Base-by-base conservation (phyloP, 2,888 invertebrate genomes). In the Drosophila mimetica region DNA sequence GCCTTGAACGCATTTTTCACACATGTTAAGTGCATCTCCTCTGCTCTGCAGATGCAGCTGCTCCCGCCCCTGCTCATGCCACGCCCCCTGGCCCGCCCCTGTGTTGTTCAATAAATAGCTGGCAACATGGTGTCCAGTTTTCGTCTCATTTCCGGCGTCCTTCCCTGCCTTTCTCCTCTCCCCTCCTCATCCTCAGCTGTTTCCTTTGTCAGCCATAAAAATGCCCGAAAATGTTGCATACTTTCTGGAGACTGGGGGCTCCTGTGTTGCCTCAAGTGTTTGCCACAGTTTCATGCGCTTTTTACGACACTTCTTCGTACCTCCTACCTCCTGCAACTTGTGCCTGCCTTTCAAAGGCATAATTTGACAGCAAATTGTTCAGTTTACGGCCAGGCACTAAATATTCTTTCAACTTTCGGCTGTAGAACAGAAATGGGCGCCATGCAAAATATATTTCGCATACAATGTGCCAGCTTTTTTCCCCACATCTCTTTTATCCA, bases 341-440 rank as follows among this genome's bases (percentile, higher is more conserved):
- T 28, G 55, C 50, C 64, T 65, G n/a, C n/a, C n/a, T 25, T 74
- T 60, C 64, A 58, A 72, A 66, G 66, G 80, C 88, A 84, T 87
- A 77, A 85, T 85, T 84, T 77, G 52, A 67, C 74, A 75, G 67
- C 75, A 87, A 84, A 85, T 85, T 79, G 85, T 84, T 79, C 66
- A 71, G 75, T 80, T 83, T 75, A 80, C 75, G 67, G 76, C 69
- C 75, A 61, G 61, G 41, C 76, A 79, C 59, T 51, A 77, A 77
- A 77, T 77, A 75, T 75, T 75, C 59, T 54, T 61, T 65, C 74
- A 46, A 39, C 61, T 59, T 59, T 57, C 37, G 30, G 16, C 20
- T n/a, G 41, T n/a, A 13, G 42, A 18, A 46, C 36, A 25, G 30
- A 30, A 46, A 13, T 58, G 59, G 36, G 36, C 22, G 14, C 20